These are phyloP conservation scores for Dioctria linearis DNA, from an alignment of 2,888 invertebrate genomes.

Conservation along the genomic window DNA sequence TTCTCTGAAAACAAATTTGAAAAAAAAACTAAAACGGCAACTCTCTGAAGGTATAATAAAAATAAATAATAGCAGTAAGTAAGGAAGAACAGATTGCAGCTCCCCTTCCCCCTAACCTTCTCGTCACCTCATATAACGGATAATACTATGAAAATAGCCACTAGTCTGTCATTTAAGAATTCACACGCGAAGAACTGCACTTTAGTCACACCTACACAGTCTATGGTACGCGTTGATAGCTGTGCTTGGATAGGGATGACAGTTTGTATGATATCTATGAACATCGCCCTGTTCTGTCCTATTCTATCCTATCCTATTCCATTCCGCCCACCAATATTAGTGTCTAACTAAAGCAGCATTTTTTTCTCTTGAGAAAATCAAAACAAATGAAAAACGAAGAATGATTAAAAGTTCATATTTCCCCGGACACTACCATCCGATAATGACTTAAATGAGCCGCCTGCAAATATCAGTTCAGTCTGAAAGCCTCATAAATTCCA, in stretches of 20 bases:
- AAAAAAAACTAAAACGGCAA: not conserved
- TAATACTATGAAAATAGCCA: conserved; percentile 26
- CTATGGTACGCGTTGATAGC: not conserved
- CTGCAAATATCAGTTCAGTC: not conserved
- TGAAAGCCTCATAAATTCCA: not conserved
- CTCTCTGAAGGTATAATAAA: conserved; percentile 9
- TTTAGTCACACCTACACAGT: conserved; percentile 20
- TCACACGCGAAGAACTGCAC: conserved; percentile 35
- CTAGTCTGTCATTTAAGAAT: conserved; percentile 18
- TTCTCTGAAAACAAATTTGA: too few relatives aligned
- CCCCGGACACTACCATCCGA: not conserved
- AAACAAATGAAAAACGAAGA: too few relatives aligned
- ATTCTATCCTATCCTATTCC: too few relatives aligned
- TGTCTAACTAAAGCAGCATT: too few relatives aligned
- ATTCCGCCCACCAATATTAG: too few relatives aligned
- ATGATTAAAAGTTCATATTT: too few relatives aligned
- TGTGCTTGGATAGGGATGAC: not conserved
- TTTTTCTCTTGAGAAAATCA: too few relatives aligned
- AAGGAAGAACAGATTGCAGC: not conserved
- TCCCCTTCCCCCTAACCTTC: not conserved
- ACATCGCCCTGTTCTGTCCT: not conserved
- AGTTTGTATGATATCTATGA: conserved; percentile 5
- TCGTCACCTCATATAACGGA: not conserved
- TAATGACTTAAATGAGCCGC: not conserved
- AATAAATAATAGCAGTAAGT: conserved; percentile 37